Percentiles rank a stretch among this genome's conserved stretches.
These are phyloP conservation scores for Amia ocellicauda DNA, from an alignment of 2,113 vertebrate genomes.

Conservation along the genomic window DNA sequence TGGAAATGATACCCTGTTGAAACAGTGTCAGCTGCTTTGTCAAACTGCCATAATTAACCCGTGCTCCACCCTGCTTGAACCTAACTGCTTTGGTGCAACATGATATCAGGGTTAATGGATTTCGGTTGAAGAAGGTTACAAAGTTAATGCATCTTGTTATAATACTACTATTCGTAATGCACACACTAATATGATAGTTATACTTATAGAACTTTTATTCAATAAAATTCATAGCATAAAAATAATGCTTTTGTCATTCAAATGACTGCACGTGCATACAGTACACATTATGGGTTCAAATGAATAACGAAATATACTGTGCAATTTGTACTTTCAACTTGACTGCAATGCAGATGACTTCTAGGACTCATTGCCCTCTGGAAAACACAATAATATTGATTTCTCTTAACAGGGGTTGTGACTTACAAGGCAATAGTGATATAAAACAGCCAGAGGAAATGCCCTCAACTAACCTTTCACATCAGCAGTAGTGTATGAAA, in stretches of 20 bases:
- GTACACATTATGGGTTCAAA: too few species aligned
- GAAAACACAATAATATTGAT: conserved; percentile 19
- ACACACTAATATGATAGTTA: too few species aligned
- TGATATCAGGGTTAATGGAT: conserved; percentile 47
- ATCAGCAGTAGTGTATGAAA: conserved; percentile 42
- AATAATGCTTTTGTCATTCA: too few species aligned
- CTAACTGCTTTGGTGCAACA: conserved; percentile 40
- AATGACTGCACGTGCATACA: too few species aligned
- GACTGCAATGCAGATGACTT: not conserved
- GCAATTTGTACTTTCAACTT: too few species aligned
- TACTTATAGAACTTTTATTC: too few species aligned
- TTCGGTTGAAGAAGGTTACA: conserved; percentile 38
- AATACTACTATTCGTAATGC: too few species aligned
- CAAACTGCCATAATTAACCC: conserved; percentile 3
- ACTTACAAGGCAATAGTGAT: conserved; percentile 42
- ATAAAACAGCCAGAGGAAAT: conserved; percentile 40
- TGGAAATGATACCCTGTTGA: conserved; percentile 34
- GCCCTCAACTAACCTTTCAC: conserved; percentile 45
- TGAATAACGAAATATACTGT: too few species aligned
- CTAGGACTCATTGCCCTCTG: not conserved
- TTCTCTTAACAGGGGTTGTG: conserved; percentile 33
- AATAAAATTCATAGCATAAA: too few species aligned
- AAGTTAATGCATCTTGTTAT: conserved; percentile 41
- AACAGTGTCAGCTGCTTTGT: conserved; percentile 33
- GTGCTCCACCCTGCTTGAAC: conserved; percentile 47